Evolutionary conservation across 2,113 vertebrate genomes (phyloP).

Genomic region (Deroptyus accipitrinus): DNA sequence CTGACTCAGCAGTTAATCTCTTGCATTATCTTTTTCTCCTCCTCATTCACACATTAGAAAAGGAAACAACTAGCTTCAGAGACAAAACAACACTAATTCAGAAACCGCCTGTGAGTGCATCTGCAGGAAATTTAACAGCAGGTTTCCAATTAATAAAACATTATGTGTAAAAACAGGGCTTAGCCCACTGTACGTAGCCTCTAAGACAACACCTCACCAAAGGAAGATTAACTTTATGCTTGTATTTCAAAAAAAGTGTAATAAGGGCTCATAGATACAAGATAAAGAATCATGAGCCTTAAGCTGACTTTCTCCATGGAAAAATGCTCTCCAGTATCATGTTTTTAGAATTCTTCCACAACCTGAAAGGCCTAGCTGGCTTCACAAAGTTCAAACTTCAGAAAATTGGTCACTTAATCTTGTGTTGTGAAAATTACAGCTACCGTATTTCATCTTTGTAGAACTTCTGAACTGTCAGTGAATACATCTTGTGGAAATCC

Average conservation of each 20-base stretch:
- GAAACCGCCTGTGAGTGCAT: background rate
- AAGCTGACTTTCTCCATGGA: background rate
- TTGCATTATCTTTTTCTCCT: background rate
- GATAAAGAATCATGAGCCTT: background rate
- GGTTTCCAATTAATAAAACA: background rate
- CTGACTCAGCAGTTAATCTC: slow-evolving; percentile 14
- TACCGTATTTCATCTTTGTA: background rate
- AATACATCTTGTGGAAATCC: background rate
- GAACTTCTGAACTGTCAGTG: background rate
- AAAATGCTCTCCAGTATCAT: background rate
- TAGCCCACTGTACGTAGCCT: background rate
- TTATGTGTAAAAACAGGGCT: background rate
- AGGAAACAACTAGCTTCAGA: background rate
- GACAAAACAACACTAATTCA: slow-evolving; percentile 16
- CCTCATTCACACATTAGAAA: slow-evolving; percentile 17
- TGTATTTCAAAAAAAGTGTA: background rate
- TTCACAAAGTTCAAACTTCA: background rate
- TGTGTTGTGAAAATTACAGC: background rate
- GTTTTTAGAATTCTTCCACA: background rate
- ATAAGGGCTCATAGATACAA: background rate
- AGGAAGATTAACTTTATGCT: background rate
- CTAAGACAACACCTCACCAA: background rate
- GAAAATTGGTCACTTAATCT: background rate
- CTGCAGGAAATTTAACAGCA: background rate
- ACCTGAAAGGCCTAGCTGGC: background rate